Evolutionary conservation across 2,797 vertebrate genomes (phyloP).

Genomic region (Mormyrus hasselquistii): DNA sequence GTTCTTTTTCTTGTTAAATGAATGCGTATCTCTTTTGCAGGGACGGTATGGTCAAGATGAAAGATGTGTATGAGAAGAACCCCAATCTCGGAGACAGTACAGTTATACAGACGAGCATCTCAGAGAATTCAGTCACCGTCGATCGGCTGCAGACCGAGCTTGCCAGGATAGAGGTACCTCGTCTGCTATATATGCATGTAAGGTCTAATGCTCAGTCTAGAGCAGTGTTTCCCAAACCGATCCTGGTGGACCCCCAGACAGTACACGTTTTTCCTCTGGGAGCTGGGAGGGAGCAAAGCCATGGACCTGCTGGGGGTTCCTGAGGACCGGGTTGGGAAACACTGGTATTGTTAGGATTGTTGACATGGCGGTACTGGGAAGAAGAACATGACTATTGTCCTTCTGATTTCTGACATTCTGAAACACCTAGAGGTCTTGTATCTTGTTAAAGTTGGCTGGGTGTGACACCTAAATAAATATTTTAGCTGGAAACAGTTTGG

Average conservation of each 20-base stretch:
- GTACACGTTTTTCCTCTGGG: neutral
- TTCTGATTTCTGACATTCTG: neutral
- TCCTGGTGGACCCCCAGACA: neutral
- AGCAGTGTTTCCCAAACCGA: neutral
- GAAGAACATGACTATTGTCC: neutral
- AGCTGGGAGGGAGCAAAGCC: neutral
- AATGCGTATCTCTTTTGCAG: constrained; percentile 46
- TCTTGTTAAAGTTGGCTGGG: neutral
- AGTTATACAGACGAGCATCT: constrained; percentile 85
- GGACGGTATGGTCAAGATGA: constrained; percentile 94
- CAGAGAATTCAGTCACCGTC: constrained; percentile 76
- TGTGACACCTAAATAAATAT: neutral
- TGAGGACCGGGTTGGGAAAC: neutral
- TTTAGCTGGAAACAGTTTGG: neutral
- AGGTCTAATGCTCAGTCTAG: neutral
- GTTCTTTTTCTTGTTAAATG: neutral
- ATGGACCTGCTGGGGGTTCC: neutral
- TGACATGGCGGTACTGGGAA: neutral
- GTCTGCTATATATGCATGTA: neutral
- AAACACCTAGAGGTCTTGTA: neutral
- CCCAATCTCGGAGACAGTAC: constrained; percentile 85
- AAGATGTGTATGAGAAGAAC: constrained; percentile 88
- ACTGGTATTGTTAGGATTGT: neutral
- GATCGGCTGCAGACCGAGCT: constrained; percentile 78
- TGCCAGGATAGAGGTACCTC: constrained; percentile 79